Evolutionary conservation across 2,113 vertebrate species (phyloP).

Genomic region (Pollachius pollachius): DNA sequence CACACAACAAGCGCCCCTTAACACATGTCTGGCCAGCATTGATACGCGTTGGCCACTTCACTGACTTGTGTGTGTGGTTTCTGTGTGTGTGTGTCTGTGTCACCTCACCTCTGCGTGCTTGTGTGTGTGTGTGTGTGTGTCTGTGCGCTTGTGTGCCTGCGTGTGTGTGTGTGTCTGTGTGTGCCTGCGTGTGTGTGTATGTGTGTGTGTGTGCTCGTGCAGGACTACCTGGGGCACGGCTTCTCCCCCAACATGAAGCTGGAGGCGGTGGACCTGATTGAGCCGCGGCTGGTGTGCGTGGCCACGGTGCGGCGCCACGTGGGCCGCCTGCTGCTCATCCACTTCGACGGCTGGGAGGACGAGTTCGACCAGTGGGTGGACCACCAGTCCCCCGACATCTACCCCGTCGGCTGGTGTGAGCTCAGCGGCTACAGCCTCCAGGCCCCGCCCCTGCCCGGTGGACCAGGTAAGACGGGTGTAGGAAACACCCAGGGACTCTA

Average conservation of each 20-base stretch:
- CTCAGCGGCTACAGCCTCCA: constrained; percentile 91
- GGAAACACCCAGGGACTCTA: not conserved
- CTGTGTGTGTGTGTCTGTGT: too few species aligned
- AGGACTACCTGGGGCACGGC: constrained; percentile 89
- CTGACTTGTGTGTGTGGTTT: too few species aligned
- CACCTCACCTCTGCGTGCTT: too few species aligned
- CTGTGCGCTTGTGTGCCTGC: too few species aligned
- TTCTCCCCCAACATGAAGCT: constrained; percentile 90
- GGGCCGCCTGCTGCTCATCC: constrained; percentile 87
- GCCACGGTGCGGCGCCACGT: constrained; percentile 87
- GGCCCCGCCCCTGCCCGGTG: constrained; percentile 73
- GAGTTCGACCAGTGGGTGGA: constrained; percentile 98
- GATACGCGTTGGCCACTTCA: too few species aligned
- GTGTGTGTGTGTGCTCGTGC: not conserved
- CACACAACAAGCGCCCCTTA: too few species aligned
- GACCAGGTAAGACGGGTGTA: constrained; percentile 72
- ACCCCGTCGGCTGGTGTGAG: constrained; percentile 95
- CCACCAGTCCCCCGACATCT: constrained; percentile 93
- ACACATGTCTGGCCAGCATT: too few species aligned
- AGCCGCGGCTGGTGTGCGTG: constrained; percentile 92
- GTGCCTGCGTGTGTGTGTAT: not conserved
- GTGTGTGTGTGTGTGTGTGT: too few species aligned
- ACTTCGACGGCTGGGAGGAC: constrained; percentile 94
- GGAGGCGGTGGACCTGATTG: constrained; percentile 96
- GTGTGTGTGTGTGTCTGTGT: not conserved